Base-by-base conservation (phyloP, 2,113 vertebrate genomes). In the Glaucidium brasilianum region DNA sequence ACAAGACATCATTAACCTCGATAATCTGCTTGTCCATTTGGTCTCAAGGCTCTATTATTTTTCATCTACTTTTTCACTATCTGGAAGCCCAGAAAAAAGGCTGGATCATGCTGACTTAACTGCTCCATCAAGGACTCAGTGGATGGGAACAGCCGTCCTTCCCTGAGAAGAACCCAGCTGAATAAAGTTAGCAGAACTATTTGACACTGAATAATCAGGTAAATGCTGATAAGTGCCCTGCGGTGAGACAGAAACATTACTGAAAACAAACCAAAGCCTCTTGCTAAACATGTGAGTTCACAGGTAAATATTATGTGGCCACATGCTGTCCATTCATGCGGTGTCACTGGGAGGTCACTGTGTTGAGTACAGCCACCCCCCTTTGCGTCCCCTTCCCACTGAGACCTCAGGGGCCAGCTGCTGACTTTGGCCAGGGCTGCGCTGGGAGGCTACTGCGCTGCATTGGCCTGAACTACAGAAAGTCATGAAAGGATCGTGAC, bases 151-250 rank as follows among this genome's bases (percentile, higher is more conserved):
- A 93, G 92, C 35, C 76, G 15, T 39, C 45, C 21, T 72, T 71
- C 60, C 71, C 96, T 97, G 96, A 94, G 97, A 97, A 97, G 90
- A 49, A 15, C 32, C 90, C 97, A 95, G 96, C 97, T 97, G 97
- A 94, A 75, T 59, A 96, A 97, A 97, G 94, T 58, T 72, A 77
- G 71, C 71, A 73, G 60, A 80, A 68, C 68, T 12, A 32, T 87
- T 90, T 86, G 88, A 88, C 91, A 92, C 64, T 0, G 4, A 94
- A 93, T 95, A 96, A 97, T 92, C 72, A 85, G 52, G 19, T 10
- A 66, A 92, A 72, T 29, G 23, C 83, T 60, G 58, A 83, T 72
- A 94, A 92, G 63, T 63, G 66, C 72, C 15, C 18, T 52, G 47
- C 59, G 45, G 47, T 64, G 45, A 92, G 56, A 58, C 63, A 94